Evolutionary conservation across 1,140 invertebrate species (phyloP).

Genomic region (Brachionus rotundiformis): DNA sequence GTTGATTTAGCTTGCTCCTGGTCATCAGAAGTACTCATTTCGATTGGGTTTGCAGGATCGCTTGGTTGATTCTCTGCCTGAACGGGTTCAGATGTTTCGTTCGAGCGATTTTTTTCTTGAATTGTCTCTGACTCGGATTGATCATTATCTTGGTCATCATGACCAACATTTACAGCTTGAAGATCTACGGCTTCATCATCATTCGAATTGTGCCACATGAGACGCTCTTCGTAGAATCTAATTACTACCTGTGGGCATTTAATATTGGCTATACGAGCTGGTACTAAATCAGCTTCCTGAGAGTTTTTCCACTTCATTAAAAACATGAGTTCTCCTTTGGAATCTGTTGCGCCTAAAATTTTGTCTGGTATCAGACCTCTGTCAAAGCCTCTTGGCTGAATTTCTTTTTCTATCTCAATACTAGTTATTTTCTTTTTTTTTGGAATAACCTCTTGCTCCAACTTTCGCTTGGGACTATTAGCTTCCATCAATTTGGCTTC

Average conservation of each 20-base stretch:
- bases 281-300: conserved; percentile 89
- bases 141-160: neutral
- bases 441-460: conserved; percentile 12
- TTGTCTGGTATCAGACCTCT: conserved; percentile 84
- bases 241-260: conserved; percentile 93
- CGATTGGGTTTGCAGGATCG: neutral
- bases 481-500: conserved; percentile 69
- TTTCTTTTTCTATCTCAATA: conserved; percentile 15
- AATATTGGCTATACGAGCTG: conserved; percentile 83
- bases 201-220: conserved; percentile 77
- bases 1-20: neutral
- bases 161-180: neutral
- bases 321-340: conserved; percentile 88
- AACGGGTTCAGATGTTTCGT: neutral
- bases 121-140: neutral
- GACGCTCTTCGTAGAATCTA: conserved; percentile 88
- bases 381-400: conserved; percentile 74
- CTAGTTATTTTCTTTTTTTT: conserved; percentile 50
- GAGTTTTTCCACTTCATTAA: conserved; percentile 96
- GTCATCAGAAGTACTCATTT: neutral
- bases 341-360: conserved; percentile 92
- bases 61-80: neutral
- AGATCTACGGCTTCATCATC: conserved; percentile 14
- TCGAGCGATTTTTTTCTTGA: conserved; percentile 1
- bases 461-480: conserved; percentile 59